Evolutionary conservation across 2,888 invertebrate genomes (phyloP).

Genomic region (Tanaodytes sp.): DNA sequence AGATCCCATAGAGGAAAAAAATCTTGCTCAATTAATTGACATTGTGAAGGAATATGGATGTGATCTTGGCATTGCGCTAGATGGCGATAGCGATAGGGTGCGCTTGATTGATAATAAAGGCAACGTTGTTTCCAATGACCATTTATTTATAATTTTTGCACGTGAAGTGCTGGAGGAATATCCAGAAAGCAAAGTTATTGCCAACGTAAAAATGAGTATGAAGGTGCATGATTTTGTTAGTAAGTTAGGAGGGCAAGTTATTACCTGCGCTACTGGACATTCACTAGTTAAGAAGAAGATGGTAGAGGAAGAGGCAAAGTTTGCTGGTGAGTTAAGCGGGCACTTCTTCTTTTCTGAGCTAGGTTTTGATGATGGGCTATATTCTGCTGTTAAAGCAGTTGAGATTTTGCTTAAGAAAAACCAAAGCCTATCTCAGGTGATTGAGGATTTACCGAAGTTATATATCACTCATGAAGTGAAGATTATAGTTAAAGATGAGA

Average conservation of each 20-base stretch:
- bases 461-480: slow-evolving; percentile 35
- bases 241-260: slow-evolving; percentile 34
- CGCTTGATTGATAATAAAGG: slow-evolving; percentile 36
- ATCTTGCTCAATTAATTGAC: slow-evolving; percentile 30
- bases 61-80: slow-evolving; percentile 33
- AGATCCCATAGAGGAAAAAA: slow-evolving; percentile 31
- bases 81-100: slow-evolving; percentile 33
- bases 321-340: slow-evolving; percentile 33
- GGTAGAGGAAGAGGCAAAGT: slow-evolving; percentile 34
- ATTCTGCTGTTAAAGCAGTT: slow-evolving; percentile 34
- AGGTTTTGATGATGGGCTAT: slow-evolving; percentile 34
- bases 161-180: slow-evolving; percentile 32
- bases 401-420: slow-evolving; percentile 33
- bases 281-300: slow-evolving; percentile 36
- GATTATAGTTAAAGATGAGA: slow-evolving; percentile 33
- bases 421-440: slow-evolving; percentile 31
- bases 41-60: slow-evolving; percentile 32
- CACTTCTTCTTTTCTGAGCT: slow-evolving; percentile 32
- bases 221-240: slow-evolving; percentile 35
- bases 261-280: slow-evolving; percentile 35
- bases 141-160: slow-evolving; percentile 33
- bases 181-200: slow-evolving; percentile 33
- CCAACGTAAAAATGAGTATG: slow-evolving; percentile 35
- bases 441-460: slow-evolving; percentile 29
- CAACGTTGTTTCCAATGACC: slow-evolving; percentile 34